These are phyloP conservation scores for Cyanoderma ruficeps DNA, from an alignment of 2,113 vertebrate genomes.

Conservation along the genomic window DNA sequence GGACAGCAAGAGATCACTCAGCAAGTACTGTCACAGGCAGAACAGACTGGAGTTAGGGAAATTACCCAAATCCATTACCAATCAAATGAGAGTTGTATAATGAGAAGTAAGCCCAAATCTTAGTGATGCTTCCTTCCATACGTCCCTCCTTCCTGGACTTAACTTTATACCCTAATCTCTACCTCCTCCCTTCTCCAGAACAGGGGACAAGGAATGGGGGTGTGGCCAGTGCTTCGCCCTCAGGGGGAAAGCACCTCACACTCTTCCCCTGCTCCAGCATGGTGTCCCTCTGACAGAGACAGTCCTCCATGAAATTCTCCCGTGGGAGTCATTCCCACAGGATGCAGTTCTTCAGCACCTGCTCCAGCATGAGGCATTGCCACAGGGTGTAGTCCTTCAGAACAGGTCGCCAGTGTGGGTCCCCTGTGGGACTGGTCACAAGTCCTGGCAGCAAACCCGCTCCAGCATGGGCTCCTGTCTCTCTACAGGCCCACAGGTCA, in stretches of 20 bases:
- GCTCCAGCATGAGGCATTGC: background rate
- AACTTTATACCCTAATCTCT: background rate
- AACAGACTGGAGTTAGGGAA: background rate
- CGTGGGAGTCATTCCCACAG: too few species aligned
- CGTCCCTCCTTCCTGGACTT: background rate
- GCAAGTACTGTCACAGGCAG: background rate
- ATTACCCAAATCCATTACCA: background rate
- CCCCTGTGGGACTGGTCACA: background rate
- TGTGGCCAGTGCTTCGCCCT: background rate
- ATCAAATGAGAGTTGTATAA: background rate
- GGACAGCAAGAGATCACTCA: background rate
- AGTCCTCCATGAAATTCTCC: background rate
- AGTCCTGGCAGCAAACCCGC: background rate
- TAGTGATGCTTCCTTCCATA: background rate
- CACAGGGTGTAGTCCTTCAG: background rate
- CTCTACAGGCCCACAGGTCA: too few species aligned
- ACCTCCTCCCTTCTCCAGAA: fast-evolving
- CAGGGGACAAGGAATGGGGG: background rate
- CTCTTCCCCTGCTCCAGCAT: background rate
- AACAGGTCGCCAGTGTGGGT: background rate
- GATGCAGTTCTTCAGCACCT: background rate
- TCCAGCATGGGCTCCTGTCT: background rate
- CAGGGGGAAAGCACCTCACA: background rate
- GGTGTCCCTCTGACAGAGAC: background rate
- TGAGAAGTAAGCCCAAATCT: background rate